Percentiles rank a stretch among this genome's conserved stretches.
These are phyloP conservation scores for Ceratina calcarata DNA, from an alignment of 1,140 invertebrate species.

Conservation along the genomic window DNA sequence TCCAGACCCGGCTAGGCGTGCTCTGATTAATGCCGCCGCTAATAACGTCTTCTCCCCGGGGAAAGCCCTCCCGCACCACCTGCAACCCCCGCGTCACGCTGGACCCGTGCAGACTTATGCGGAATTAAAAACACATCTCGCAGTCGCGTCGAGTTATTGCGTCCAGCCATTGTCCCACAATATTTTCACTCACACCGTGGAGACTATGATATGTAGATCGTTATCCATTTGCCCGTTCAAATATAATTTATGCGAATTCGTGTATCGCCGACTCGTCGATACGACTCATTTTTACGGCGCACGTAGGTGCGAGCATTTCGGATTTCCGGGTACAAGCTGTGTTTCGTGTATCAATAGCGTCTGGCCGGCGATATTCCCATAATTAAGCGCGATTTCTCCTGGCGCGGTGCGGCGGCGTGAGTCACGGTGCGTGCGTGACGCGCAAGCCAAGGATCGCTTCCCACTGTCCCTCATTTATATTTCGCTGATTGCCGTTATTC, in stretches of 20 bases:
- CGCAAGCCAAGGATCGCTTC: constrained; percentile 69
- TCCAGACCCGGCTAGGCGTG: constrained; percentile 51
- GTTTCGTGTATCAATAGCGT: not conserved
- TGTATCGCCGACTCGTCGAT: too few species aligned
- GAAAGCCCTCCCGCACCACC: constrained; percentile 55
- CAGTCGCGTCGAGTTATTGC: constrained; percentile 60
- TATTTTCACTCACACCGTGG: constrained; percentile 48
- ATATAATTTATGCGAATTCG: too few species aligned
- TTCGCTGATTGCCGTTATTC: constrained; percentile 80
- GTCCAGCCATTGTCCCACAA: constrained; percentile 53
- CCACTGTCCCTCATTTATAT: constrained; percentile 77
- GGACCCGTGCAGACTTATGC: constrained; percentile 73
- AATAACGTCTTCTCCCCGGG: constrained; percentile 78
- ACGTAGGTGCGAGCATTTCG: too few species aligned
- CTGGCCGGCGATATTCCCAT: constrained; percentile 39
- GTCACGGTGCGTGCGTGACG: constrained; percentile 69
- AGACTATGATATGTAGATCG: too few species aligned
- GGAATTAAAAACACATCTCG: constrained; percentile 79
- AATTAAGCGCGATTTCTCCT: constrained; percentile 54
- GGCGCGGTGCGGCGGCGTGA: constrained; percentile 26
- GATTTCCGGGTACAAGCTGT: not conserved
- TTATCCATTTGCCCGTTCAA: too few species aligned
- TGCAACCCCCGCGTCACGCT: constrained; percentile 19
- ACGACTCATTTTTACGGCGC: not conserved
- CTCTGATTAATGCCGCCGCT: constrained; percentile 79